Conservation (phyloP, 2,113 vertebrate species). For the Pangasianodon gigas region DNA sequence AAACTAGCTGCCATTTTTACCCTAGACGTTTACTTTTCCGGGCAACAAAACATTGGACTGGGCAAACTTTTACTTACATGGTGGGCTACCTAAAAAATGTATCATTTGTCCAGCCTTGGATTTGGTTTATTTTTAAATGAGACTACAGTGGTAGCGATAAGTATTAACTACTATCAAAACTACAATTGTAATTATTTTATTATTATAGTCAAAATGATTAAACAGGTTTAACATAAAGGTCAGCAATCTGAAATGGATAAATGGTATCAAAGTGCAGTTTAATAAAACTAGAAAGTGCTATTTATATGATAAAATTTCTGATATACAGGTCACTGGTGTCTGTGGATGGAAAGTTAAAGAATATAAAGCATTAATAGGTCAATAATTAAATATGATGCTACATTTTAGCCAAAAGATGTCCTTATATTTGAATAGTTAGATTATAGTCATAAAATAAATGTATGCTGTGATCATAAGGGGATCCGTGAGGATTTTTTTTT, state of each 20-base stretch:
- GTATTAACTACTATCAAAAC: neutral
- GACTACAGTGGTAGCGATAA: neutral
- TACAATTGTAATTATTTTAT: neutral
- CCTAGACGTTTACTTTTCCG: neutral
- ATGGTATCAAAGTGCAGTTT: neutral
- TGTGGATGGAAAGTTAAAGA: neutral
- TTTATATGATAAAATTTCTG: neutral
- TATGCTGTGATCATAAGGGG: neutral
- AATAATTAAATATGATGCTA: neutral
- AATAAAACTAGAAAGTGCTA: neutral
- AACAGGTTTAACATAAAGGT: neutral
- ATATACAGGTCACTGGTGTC: neutral
- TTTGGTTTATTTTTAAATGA: neutral
- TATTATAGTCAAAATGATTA: neutral
- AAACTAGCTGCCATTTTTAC: neutral
- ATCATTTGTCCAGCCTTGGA: neutral
- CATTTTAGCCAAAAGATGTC: no score
- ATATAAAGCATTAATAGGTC: neutral
- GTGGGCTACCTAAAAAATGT: neutral
- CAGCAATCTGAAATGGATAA: neutral
- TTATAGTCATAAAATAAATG: neutral
- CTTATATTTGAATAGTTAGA: neutral
- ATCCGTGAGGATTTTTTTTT: neutral
- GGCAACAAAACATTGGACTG: neutral
- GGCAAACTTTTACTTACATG: neutral